Conservation (phyloP, 1,140 invertebrate genomes). For the Archivesica marissinica region DNA sequence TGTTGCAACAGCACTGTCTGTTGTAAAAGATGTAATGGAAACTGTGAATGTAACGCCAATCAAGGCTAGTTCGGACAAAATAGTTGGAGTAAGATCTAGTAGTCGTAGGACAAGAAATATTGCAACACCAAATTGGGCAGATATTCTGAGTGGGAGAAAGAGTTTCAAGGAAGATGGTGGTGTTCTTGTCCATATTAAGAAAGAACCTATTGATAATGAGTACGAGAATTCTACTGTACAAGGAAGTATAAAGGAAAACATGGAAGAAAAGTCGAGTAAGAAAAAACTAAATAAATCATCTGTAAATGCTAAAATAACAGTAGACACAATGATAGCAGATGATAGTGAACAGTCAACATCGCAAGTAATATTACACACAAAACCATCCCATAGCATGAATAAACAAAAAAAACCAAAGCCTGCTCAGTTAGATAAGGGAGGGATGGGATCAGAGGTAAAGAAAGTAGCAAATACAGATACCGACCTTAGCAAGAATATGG, state of each 20-base stretch:
- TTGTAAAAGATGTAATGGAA: not conserved
- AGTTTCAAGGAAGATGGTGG: conserved; percentile 50
- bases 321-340: no score
- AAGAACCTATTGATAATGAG: conserved; percentile 24
- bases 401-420: not conserved
- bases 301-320: no score
- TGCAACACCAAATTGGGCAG: conserved; percentile 46
- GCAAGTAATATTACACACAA: no score
- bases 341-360: no score
- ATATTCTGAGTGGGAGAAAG: conserved; percentile 48
- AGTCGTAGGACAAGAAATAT: conserved; percentile 37
- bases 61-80: not conserved
- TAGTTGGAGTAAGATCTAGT: not conserved
- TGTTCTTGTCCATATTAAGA: conserved; percentile 24
- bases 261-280: not conserved
- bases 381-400: no score
- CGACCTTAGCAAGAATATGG: not conserved
- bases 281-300: not conserved
- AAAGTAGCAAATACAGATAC: not conserved
- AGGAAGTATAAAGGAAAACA: not conserved
- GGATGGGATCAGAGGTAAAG: not conserved
- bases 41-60: no score
- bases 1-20: conserved; percentile 15
- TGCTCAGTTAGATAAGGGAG: not conserved
- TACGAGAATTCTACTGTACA: conserved; percentile 19